Percentiles rank a stretch among this genome's conserved stretches.
phyloP scores from a whole-genome alignment of 1,140 invertebrate species.

The Zaprionus davidi region DNA sequence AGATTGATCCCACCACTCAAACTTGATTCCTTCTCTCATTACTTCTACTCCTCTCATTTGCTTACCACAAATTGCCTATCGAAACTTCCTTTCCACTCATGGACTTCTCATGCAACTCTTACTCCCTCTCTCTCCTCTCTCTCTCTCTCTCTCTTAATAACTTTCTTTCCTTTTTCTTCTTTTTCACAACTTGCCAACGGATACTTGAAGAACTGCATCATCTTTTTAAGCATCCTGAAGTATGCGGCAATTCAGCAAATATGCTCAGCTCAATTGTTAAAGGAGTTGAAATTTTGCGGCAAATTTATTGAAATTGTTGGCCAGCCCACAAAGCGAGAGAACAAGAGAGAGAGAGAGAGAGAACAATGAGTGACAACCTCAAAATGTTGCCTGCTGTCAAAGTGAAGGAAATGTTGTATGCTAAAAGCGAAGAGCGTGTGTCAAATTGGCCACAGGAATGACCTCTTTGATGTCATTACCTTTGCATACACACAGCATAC shows the following conservation, averaged over 20 bases:
- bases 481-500: conserved; percentile 10
- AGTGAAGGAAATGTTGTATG: conserved; percentile 12
- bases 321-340: background rate
- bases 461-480: conserved; percentile 48
- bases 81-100: background rate
- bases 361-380: conserved; percentile 3
- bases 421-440: background rate
- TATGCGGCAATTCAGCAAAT: conserved; percentile 1
- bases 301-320: background rate
- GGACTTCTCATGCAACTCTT: background rate
- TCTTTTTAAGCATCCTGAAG: background rate
- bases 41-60: background rate
- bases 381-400: conserved; percentile 8
- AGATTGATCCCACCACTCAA: background rate
- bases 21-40: background rate
- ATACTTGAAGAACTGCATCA: background rate
- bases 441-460: conserved; percentile 50
- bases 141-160: too few species aligned
- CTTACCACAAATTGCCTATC: background rate
- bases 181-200: background rate
- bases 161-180: background rate
- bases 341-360: background rate
- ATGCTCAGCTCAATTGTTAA: background rate
- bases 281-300: background rate
- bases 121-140: too few species aligned